These are phyloP conservation scores for Caenorhabditis plicata DNA, from an alignment of 2,888 invertebrate species.

Conservation along the genomic window DNA sequence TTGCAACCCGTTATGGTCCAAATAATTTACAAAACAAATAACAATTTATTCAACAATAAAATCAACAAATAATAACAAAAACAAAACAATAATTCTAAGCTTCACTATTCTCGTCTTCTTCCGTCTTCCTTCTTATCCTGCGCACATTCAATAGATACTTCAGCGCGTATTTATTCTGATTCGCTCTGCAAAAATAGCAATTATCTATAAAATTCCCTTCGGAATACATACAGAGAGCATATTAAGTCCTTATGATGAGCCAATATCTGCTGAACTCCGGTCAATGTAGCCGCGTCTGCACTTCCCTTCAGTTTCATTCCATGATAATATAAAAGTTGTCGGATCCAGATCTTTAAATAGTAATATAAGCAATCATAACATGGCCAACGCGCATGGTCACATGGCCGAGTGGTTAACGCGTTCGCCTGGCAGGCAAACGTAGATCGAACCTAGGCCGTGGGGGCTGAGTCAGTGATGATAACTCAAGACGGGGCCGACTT, in stretches of 20 bases:
- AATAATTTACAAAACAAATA: not conserved
- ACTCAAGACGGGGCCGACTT: too few species aligned
- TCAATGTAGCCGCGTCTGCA: slow-evolving; percentile 46
- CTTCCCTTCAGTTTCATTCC: slow-evolving; percentile 51
- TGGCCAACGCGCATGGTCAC: too few species aligned
- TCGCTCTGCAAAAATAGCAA: slow-evolving; percentile 32
- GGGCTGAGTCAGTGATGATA: too few species aligned
- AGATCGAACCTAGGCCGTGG: too few species aligned
- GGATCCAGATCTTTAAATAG: slow-evolving; percentile 53
- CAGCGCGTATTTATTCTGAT: slow-evolving; percentile 47
- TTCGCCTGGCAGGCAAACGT: too few species aligned
- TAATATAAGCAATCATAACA: too few species aligned
- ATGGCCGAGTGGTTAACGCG: too few species aligned
- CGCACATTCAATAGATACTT: slow-evolving; percentile 2
- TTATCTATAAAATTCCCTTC: not conserved
- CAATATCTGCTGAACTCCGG: slow-evolving; percentile 55
- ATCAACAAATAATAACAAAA: slow-evolving; percentile 6
- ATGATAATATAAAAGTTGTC: slow-evolving; percentile 44
- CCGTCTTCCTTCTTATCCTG: slow-evolving; percentile 4
- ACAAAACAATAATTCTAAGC: slow-evolving; percentile 2
- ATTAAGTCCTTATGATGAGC: slow-evolving; percentile 42
- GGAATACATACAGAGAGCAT: slow-evolving; percentile 23
- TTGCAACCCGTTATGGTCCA: not conserved
- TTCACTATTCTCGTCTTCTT: slow-evolving; percentile 7
- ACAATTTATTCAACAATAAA: slow-evolving; percentile 9